Evolutionary conservation across 2,113 vertebrate species (phyloP), one percentile per base, ranked within the genome.

Genomic region (Perca fluviatilis): DNA sequence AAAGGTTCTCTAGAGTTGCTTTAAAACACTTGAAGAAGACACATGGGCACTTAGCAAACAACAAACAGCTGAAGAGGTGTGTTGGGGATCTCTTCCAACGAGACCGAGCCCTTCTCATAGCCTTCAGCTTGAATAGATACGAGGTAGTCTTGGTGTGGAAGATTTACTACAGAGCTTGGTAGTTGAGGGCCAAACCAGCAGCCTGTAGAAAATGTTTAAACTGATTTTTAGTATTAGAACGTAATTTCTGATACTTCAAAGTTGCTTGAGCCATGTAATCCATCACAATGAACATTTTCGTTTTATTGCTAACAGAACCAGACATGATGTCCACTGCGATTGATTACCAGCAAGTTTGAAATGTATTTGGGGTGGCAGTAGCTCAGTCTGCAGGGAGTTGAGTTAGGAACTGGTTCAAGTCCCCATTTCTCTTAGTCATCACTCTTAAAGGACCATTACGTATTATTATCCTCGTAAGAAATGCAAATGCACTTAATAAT

Each of bases 1-100:
- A 27, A 27, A 27, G 2, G 27, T 27, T 27, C 27, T 27, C 27
- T 27, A 27, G 27, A 2, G 27, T 27, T 27, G 27, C 27, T 16
- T 36, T 46, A 56, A 79, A 61, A 30, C 47, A 23, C 49, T 47
- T 7, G 16, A 64, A 33, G 14, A 74, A 74, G 27, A 80, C 10
- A 36, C 18, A 56, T 33, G n/a, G 56, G 5, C 23, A 33, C 6
- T 33, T 19, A 11, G 46, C 49, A 58, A 60, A 73, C 12, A 23
- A 16, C 19, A 33, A 46, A 40, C 21, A 46, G 11, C 25, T 74
- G 19, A 53, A 63, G 27, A 51, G 27, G 14, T 51, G n/a, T 50
- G 8, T 51, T 53, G 21, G 53, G 5, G n/a, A 23, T 40, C 43
- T 36, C 18, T 13, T 43, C 15, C 16, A 21, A 72, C 5, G 19